Conservation (phyloP, 2,113 vertebrate species). For the Panthera tigris region DNA sequence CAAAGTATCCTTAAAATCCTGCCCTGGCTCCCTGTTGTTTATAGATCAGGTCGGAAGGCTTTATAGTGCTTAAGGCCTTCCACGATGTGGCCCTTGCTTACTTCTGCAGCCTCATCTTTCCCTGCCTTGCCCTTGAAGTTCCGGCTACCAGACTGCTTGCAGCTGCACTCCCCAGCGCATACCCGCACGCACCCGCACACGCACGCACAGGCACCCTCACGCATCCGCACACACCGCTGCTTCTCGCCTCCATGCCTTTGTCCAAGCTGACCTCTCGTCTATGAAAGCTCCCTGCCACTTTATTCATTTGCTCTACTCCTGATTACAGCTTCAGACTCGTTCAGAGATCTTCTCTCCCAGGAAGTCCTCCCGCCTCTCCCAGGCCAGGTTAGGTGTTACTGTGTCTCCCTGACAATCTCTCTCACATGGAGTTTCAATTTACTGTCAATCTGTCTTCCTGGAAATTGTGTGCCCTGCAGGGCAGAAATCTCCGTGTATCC, state of each 20-base stretch:
- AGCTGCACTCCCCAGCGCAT: background rate
- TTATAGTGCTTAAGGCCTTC: background rate
- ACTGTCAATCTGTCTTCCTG: background rate
- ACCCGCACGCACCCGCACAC: background rate
- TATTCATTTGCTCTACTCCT: background rate
- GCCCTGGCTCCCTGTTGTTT: background rate
- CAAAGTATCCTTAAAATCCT: background rate
- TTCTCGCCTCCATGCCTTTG: background rate
- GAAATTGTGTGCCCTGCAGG: background rate
- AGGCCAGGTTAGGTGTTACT: background rate
- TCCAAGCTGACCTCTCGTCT: background rate
- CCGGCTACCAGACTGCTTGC: background rate
- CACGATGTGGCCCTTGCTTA: background rate
- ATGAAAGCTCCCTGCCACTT: background rate
- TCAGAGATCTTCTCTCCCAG: background rate
- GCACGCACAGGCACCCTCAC: too few relatives aligned
- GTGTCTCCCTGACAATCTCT: background rate
- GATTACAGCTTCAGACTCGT: background rate
- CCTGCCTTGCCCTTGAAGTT: background rate
- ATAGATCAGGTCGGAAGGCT: background rate
- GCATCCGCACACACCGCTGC: rapidly evolving
- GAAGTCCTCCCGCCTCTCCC: background rate
- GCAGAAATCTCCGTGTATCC: background rate
- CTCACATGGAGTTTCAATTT: background rate
- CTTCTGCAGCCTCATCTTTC: background rate